These are phyloP conservation scores for Noctua janthe DNA, from an alignment of 2,888 invertebrate genomes.

Conservation along the genomic window DNA sequence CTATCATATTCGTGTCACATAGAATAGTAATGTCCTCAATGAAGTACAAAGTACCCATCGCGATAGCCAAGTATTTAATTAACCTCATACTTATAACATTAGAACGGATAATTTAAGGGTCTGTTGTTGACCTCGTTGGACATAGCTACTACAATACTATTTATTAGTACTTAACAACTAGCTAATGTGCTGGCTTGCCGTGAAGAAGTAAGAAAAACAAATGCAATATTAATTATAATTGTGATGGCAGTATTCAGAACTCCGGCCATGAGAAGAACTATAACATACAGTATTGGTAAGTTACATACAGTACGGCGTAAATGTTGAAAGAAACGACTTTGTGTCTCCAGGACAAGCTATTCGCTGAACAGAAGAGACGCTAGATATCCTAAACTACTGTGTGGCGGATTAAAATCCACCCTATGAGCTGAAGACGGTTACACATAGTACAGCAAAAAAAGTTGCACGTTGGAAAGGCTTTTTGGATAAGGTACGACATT, in stretches of 20 bases:
- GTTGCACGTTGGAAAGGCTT: neutral
- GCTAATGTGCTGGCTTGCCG: slow-evolving; percentile 33
- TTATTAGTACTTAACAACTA: slow-evolving; percentile 1
- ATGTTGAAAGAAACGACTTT: neutral
- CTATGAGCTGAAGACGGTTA: neutral
- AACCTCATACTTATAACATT: slow-evolving; percentile 38
- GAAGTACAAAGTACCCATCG: slow-evolving; percentile 35
- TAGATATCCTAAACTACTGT: neutral
- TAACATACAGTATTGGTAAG: too few species aligned
- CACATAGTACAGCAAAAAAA: neutral
- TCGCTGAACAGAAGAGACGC: neutral
- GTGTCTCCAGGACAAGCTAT: neutral
- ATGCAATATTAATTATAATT: neutral
- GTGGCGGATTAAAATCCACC: neutral
- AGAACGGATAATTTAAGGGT: slow-evolving; percentile 41
- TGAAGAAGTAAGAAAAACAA: slow-evolving; percentile 24
- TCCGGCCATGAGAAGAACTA: neutral
- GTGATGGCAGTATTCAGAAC: neutral
- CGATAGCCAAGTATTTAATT: slow-evolving; percentile 51
- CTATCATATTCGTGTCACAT: slow-evolving; percentile 10
- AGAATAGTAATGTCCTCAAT: slow-evolving; percentile 28
- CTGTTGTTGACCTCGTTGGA: slow-evolving; percentile 29
- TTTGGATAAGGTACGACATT: neutral
- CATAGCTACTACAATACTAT: neutral
- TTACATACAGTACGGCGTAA: neutral